Base-by-base conservation (phyloP, 2,888 invertebrate species). In the Synergus japonicus region DNA sequence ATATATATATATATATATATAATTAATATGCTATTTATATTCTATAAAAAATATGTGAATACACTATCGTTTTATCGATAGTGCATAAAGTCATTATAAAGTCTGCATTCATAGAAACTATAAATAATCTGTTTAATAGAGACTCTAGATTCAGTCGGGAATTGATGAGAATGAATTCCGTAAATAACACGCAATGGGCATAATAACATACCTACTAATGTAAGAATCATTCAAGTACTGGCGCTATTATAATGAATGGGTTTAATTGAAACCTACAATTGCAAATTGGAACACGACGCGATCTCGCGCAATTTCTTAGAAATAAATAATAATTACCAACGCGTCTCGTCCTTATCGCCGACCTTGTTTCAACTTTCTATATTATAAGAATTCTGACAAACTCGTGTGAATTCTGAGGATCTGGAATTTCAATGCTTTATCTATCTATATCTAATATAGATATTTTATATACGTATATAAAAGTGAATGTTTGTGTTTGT, bases 101-200 rank as follows among this genome's bases (percentile, higher is more conserved):
- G 13, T 13, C 49, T 49, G 49, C n/a, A 54, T 54, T 54, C n/a
- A 54, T 18, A 54, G 54, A 54, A 54, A n/a, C 54, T 54, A n/a
- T 54, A 54, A 54, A 54, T 54, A 54, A 54, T 54, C 18, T n/a
- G 2, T 7, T 8, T 46, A 46, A 46, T 4, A 13, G 46, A 46
- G 13, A 46, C 8, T 46, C 46, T 46, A 46, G 46, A 46, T 46
- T 54, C 4, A 54, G n/a, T 7, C 54, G 54, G 8, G 13, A 54
- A 54, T 54, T 54, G n/a, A n/a, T 54, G 54, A 54, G n/a, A 54
- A 54, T 54, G 15, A n/a, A n/a, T 54, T 54, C n/a, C n/a, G 54
- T 54, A 54, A 54, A 54, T 54, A 54, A 54, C 2, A 54, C n/a
- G n/a, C 8, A 54, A 54, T 54, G 54, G 0, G 8, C n/a, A 54